Percentiles rank a stretch among this genome's conserved stretches.
Evolutionary conservation across 2,888 invertebrate genomes (phyloP).

Genomic region (Thymelicus acteon): DNA sequence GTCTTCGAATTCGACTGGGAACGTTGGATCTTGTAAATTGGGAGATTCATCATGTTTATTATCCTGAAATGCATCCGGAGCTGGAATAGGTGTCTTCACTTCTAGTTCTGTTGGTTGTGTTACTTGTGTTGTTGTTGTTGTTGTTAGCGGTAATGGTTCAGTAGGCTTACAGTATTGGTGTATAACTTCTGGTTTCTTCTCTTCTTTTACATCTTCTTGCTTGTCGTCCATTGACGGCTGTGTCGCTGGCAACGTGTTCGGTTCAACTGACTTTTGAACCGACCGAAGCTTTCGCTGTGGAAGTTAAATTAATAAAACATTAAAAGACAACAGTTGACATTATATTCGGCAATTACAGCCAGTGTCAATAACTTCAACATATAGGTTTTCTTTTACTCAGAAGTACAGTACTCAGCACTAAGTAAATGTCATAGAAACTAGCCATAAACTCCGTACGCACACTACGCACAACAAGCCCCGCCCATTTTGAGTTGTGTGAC

Average conservation of each 20-base stretch:
- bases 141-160: constrained; percentile 13
- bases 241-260: constrained; percentile 63
- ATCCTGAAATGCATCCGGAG: constrained; percentile 44
- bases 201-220: constrained; percentile 59
- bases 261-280: constrained; percentile 84
- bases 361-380: no score
- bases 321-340: no score
- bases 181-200: constrained; percentile 34
- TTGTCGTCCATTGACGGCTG: constrained; percentile 69
- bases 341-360: no score
- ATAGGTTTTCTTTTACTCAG: no score
- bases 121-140: neutral
- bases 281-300: constrained; percentile 87
- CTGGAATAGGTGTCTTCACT: constrained; percentile 38
- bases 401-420: no score
- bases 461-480: neutral
- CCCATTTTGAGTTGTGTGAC: constrained; percentile 95
- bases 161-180: constrained; percentile 53
- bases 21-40: constrained; percentile 56
- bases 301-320: constrained; percentile 19
- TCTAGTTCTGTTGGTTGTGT: constrained; percentile 38
- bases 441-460: no score
- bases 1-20: constrained; percentile 68
- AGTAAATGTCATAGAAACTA: no score
- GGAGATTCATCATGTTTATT: constrained; percentile 48